phyloP scores from a whole-genome alignment of 1,140 invertebrate genomes.

The Listronotus bonariensis region DNA sequence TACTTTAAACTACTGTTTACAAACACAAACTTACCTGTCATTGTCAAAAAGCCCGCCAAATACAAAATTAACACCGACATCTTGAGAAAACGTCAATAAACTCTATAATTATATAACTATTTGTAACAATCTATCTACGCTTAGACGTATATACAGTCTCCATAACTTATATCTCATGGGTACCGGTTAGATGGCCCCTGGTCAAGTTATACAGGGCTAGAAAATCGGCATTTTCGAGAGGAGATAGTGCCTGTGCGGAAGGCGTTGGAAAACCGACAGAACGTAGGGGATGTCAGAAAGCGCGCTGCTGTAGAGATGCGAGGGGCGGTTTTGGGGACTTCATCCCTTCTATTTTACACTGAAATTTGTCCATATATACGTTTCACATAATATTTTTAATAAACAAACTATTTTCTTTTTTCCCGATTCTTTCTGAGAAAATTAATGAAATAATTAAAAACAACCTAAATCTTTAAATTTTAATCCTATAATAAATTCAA shows the following conservation, averaged over 20 bases:
- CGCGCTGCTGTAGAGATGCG: constrained; percentile 21
- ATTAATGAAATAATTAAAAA: too few species aligned
- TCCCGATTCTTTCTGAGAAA: not conserved
- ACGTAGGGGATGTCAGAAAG: constrained; percentile 24
- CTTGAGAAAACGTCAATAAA: constrained; percentile 18
- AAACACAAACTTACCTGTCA: constrained; percentile 27
- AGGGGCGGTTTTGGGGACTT: constrained; percentile 5
- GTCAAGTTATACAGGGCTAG: not conserved
- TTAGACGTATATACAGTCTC: constrained; percentile 6
- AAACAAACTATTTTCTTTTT: not conserved
- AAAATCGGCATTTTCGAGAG: constrained; percentile 9
- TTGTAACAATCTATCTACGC: not conserved
- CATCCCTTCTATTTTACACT: constrained; percentile 6
- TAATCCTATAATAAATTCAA: too few species aligned
- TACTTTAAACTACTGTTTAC: too few species aligned
- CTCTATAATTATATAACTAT: not conserved
- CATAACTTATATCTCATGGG: constrained; percentile 3
- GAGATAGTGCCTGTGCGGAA: constrained; percentile 15
- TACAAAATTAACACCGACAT: constrained; percentile 23
- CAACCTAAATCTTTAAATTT: too few species aligned
- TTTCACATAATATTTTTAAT: not conserved
- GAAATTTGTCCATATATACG: constrained; percentile 10
- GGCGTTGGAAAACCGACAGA: constrained; percentile 21
- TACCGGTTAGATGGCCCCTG: not conserved
- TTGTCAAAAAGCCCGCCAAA: constrained; percentile 29